These are phyloP conservation scores for Bembecia ichneumoniformis DNA, from an alignment of 2,888 invertebrate species.

Conservation along the genomic window DNA sequence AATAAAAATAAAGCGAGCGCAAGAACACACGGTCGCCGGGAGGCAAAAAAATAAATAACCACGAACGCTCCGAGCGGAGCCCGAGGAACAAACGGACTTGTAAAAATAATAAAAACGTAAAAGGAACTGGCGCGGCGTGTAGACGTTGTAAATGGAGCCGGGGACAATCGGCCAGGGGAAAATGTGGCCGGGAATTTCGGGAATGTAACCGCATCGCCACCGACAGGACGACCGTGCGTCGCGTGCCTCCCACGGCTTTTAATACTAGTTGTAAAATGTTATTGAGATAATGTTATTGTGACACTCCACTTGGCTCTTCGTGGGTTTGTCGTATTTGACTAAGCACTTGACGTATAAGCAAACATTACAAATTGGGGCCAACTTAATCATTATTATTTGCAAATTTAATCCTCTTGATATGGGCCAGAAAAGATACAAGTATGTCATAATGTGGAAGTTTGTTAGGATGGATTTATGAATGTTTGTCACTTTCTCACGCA, in stretches of 20 bases:
- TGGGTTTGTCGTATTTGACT: too few species aligned
- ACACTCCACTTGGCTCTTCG: too few species aligned
- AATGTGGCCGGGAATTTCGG: constrained; percentile 66
- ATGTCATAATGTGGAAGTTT: too few species aligned
- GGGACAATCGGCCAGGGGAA: constrained; percentile 67
- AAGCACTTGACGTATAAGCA: too few species aligned
- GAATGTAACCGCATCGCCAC: constrained; percentile 46
- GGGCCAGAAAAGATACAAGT: too few species aligned
- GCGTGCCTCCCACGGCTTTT: constrained; percentile 31
- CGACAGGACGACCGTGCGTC: constrained; percentile 48
- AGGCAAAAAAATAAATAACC: constrained; percentile 71
- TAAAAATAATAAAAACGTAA: constrained; percentile 72
- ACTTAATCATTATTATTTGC: too few species aligned
- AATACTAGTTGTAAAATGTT: constrained; percentile 21
- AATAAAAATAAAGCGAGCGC: constrained; percentile 70
- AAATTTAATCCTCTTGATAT: too few species aligned
- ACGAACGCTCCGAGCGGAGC: constrained; percentile 56
- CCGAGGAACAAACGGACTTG: constrained; percentile 67
- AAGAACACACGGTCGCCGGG: constrained; percentile 72
- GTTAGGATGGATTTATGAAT: too few species aligned
- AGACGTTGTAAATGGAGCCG: constrained; percentile 71
- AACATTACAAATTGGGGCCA: too few species aligned
- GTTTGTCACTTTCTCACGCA: too few species aligned
- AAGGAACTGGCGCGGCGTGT: constrained; percentile 70
- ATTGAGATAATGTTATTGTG: neutral